Base-by-base conservation (phyloP, 2,888 invertebrate species). In the Cecidostiba fungosa region DNA sequence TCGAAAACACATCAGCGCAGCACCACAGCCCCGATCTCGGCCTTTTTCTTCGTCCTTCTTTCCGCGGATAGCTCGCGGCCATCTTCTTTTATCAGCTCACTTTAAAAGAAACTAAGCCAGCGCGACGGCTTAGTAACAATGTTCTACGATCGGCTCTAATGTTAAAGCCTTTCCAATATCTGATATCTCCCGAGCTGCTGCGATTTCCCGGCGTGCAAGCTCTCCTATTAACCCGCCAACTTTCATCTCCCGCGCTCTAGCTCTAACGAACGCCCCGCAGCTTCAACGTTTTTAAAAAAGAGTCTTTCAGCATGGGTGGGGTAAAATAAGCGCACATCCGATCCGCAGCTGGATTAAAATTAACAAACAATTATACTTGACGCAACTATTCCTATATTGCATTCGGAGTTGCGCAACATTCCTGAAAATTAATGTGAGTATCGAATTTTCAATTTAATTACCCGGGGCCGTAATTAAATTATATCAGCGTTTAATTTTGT, bases 101-200 rank as follows among this genome's bases (percentile, higher is more conserved):
- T 88, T 89, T 89, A 88, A 78, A 78, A 69, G 43, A 78, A 78
- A 81, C 43, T 74, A 66, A 81, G 89, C 88, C 87, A 87, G 88
- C 87, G 79, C 85, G 89, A 88, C 88, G 88, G 89, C 89, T 89
- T 88, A 88, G 89, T 90, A 90, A 89, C 90, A 88, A 89, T 87
- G 88, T 82, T 85, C 85, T 72, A 14, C 87, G 89, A 89, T 89
- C 89, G 87, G 88, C 87, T 89, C 88, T 89, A 90, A 91, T 90
- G 89, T 90, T 91, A 89, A 90, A 90, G 89, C 90, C 88, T 91
- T 91, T 91, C 91, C 91, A 88, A 91, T 91, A 91, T 91, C 91
- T 89, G 91, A 91, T 89, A 88, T 86, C 87, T 77, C 81, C 54
- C 6, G 66, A 3, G 62, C 78, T 78, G 78, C 74, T 81, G 70